A percentile compares a stretch with the other conserved stretches of the same genome.
These are phyloP conservation scores for Mycalesis mineus DNA, from an alignment of 2,888 invertebrate genomes.

Conservation along the genomic window DNA sequence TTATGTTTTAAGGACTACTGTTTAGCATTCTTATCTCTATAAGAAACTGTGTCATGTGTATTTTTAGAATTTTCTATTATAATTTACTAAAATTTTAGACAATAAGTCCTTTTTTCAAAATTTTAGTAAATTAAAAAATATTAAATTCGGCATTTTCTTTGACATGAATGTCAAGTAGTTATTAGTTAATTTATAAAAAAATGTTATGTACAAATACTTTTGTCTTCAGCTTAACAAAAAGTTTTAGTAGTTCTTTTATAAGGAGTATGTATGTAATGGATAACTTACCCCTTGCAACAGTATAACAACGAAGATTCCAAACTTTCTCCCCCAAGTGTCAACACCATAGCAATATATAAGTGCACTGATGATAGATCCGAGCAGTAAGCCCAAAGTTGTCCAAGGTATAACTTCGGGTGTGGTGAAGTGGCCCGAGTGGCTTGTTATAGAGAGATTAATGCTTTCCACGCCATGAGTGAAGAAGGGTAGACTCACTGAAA, in stretches of 20 bases:
- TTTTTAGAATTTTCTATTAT: background rate
- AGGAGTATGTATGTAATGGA: background rate
- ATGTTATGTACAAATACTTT: too few species aligned
- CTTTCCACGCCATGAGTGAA: conserved; percentile 62
- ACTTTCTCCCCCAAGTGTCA: conserved; percentile 50
- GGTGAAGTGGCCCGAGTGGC: conserved; percentile 49
- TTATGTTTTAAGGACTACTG: background rate
- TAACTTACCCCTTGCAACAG: conserved; percentile 60
- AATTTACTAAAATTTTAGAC: too few species aligned
- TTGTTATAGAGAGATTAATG: conserved; percentile 46
- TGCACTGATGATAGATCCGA: conserved; percentile 42
- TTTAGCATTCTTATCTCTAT: background rate
- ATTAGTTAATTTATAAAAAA: too few species aligned
- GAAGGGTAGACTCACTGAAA: conserved; percentile 59
- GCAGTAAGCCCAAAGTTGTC: conserved; percentile 50
- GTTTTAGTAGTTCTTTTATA: too few species aligned
- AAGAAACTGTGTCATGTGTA: background rate
- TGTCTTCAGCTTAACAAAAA: too few species aligned
- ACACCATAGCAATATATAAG: conserved; percentile 45
- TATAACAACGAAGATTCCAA: conserved; percentile 51
- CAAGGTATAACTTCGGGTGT: conserved; percentile 44
- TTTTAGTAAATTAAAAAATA: too few species aligned
- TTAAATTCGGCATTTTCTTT: too few species aligned
- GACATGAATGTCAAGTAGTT: too few species aligned
- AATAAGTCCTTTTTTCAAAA: too few species aligned